Evolutionary conservation across 1,140 invertebrate genomes (phyloP), one percentile per base, ranked within the genome.

Genomic region (Drosophila yakuba): DNA sequence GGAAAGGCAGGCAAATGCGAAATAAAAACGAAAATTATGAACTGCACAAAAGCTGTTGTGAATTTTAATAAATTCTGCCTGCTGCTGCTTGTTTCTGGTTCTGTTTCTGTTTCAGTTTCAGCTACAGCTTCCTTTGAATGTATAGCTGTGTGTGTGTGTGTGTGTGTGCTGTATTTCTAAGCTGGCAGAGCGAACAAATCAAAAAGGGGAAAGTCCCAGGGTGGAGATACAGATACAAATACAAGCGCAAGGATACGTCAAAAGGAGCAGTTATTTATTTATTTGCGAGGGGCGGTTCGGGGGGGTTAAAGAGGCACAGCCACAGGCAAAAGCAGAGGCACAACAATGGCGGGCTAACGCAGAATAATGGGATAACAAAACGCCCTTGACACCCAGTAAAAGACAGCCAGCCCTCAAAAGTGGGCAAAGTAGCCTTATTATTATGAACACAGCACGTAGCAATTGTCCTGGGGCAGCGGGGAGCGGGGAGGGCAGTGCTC

Each of bases 361-460:
- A 88, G 81, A 88, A 91, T 90, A 91, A 91, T 91, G 85, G 90
- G 83, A 91, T 91, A 91, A 91, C 86, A 91, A 91, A 91, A 91
- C 90, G 90, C 90, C 90, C 90, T 91, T 91, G 90, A 91, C 90
- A 91, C 90, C 89, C 90, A 91, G 86, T 89, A 90, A 90, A 89
- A 90, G 84, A 84, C 84, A 88, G 80, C 47, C 84, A 89, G 85
- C 85, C 84, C 84, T 89, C 76, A 78, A 78, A 77, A 78, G 45
- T 41, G 63, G 39, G 55, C 52, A 55, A 64, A 89, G 84, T 84
- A 89, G 84, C 84, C 84, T 89, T 89, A 89, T 89, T 89, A 89
- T 89, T 89, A 89, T 89, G 84, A 89, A 89, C 84, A 89, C 61
- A 64, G 83, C 83, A 88, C 84, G 83, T 89, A 88, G 62, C 83